phyloP scores from a whole-genome alignment of 2,888 invertebrate genomes.

The Pollenia griseotomentosa region DNA sequence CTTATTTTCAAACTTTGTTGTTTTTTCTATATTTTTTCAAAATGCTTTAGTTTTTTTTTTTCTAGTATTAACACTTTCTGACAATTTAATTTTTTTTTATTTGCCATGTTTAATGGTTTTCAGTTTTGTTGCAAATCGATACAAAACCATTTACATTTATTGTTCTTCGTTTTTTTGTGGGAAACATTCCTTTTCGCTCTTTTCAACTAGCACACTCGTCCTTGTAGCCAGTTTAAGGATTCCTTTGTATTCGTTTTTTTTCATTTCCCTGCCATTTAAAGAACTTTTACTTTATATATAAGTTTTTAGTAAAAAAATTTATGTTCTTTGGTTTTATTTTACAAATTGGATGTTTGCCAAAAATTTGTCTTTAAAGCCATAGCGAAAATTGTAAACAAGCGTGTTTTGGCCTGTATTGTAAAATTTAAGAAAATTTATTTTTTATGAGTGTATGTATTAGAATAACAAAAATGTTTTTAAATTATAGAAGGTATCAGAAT shows the following conservation, averaged over 20 bases:
- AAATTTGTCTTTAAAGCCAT: neutral
- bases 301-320: constrained; percentile 3
- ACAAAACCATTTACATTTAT: neutral
- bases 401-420: neutral
- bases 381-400: constrained; percentile 14
- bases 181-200: neutral
- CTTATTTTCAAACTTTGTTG: neutral
- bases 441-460: too few relatives aligned
- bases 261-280: neutral
- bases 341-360: constrained; percentile 41
- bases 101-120: neutral
- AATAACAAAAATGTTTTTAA: too few relatives aligned
- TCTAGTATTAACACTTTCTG: neutral
- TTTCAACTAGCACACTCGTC: neutral
- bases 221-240: constrained; percentile 16
- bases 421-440: too few relatives aligned
- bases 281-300: constrained; percentile 52
- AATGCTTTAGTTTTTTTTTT: neutral
- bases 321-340: neutral
- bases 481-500: too few relatives aligned
- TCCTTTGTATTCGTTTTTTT: constrained; percentile 2
- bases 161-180: constrained; percentile 11
- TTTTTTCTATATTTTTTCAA: neutral
- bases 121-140: constrained; percentile 25
- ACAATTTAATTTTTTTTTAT: neutral